A percentile compares a stretch with the other conserved stretches of the same genome.
These are phyloP conservation scores for Meteorus sp. DNA, from an alignment of 1,140 invertebrate genomes.

Conservation along the genomic window DNA sequence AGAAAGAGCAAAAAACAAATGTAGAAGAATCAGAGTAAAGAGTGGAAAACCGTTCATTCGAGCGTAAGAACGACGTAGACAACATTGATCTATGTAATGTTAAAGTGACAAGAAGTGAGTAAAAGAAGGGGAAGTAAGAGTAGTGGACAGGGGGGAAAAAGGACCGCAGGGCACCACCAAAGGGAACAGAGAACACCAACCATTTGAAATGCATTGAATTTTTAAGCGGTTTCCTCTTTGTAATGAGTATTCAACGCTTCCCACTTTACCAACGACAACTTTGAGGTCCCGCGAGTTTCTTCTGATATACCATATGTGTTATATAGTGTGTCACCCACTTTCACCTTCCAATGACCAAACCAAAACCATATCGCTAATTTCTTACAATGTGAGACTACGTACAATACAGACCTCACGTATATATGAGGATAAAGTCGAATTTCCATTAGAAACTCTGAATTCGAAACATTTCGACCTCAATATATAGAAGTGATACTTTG, in stretches of 20 bases:
- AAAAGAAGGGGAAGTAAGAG: conserved; percentile 13
- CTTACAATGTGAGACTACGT: too few species aligned
- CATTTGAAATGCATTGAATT: conserved; percentile 61
- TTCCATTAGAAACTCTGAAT: too few species aligned
- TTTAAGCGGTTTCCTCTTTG: conserved; percentile 50
- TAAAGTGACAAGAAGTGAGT: conserved; percentile 16
- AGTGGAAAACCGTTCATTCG: too few species aligned
- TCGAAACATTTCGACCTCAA: too few species aligned
- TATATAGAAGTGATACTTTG: too few species aligned
- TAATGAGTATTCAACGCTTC: conserved; percentile 14
- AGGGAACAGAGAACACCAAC: conserved; percentile 43
- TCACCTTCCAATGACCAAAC: too few species aligned
- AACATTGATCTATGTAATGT: not conserved
- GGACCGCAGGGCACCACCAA: conserved; percentile 25
- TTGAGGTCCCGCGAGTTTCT: conserved; percentile 27
- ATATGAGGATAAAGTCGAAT: too few species aligned
- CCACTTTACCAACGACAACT: conserved; percentile 15
- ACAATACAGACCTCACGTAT: too few species aligned
- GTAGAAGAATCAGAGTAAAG: conserved; percentile 3
- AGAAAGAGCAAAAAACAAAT: not conserved
- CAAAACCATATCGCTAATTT: too few species aligned
- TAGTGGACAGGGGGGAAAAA: conserved; percentile 3
- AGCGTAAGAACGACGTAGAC: too few species aligned
- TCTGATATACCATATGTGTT: too few species aligned
- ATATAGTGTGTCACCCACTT: too few species aligned